phyloP scores from a whole-genome alignment of 2,888 invertebrate species.

The Drosophila rellima region DNA sequence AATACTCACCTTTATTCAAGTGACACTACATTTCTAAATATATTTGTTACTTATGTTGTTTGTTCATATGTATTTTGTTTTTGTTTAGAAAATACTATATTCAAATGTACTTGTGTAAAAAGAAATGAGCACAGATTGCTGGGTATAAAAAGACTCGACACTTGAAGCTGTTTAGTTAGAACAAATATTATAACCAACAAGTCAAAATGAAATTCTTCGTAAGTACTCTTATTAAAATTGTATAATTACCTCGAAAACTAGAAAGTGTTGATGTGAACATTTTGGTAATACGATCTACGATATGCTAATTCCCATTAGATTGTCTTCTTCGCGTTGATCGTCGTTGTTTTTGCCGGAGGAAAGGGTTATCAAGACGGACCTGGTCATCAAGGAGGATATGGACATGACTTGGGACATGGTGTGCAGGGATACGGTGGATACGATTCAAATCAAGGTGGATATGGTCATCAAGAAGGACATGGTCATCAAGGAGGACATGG shows the following conservation, averaged over 20 bases:
- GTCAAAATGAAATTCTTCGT: conserved; percentile 70
- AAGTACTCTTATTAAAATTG: too few species aligned
- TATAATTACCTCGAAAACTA: background rate
- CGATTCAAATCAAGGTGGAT: conserved; percentile 32
- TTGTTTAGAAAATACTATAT: background rate
- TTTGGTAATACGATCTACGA: background rate
- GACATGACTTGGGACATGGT: too few species aligned
- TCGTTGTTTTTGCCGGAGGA: conserved; percentile 56
- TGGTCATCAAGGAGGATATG: conserved; percentile 12
- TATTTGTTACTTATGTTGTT: conserved; percentile 26
- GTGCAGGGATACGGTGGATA: too few species aligned
- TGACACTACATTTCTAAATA: background rate
- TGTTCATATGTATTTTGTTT: conserved; percentile 25
- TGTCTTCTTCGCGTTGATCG: conserved; percentile 66
- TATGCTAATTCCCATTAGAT: conserved; percentile 40
- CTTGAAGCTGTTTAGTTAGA: conserved; percentile 37
- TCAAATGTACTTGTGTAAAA: background rate
- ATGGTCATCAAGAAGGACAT: conserved; percentile 37
- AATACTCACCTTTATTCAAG: background rate
- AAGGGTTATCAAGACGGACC: conserved; percentile 33
- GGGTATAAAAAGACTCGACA: conserved; percentile 51
- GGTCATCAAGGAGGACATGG: conserved; percentile 16
- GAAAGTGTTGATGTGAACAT: background rate
- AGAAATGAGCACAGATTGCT: background rate
- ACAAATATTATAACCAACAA: conserved; percentile 31